These are phyloP conservation scores for Hexactinellida sp. DNA, from an alignment of 37 sponge, comb jelly and placozoan genomes.

Conservation along the genomic window DNA sequence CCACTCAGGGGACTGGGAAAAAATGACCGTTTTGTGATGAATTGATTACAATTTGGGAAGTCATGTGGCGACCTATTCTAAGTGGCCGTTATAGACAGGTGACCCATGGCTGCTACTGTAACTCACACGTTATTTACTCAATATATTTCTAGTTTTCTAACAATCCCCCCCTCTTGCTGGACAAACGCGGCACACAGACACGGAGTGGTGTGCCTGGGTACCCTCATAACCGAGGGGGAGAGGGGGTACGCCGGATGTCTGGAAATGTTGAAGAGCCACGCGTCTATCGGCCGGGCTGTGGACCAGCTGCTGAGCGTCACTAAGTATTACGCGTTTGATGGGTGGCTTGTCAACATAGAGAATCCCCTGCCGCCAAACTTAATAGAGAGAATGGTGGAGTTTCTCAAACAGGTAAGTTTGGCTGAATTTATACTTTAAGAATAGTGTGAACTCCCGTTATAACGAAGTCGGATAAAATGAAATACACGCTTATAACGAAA, in stretches of 20 bases:
- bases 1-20: too few species aligned
- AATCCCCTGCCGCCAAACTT: conserved; percentile 55
- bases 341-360: conserved; percentile 97
- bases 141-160: background rate
- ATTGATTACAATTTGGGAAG: too few species aligned
- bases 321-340: conserved; percentile 77
- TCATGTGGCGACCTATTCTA: too few species aligned
- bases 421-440: background rate
- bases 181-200: conserved; percentile 79
- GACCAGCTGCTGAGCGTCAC: conserved; percentile 64
- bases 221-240: conserved; percentile 91
- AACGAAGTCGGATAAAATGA: background rate
- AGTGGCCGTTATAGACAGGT: too few species aligned
- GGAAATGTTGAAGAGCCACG: conserved; percentile 36
- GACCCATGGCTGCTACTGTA: too few species aligned
- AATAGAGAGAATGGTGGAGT: conserved; percentile 9
- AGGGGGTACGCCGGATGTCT: conserved; percentile 60
- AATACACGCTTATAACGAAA: too few species aligned
- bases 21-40: too few species aligned
- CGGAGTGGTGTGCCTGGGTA: conserved; percentile 62
- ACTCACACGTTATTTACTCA: too few species aligned
- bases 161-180: conserved; percentile 90
- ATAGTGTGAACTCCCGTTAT: background rate
- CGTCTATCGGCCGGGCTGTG: conserved; percentile 25
- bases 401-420: background rate